A percentile compares a stretch with the other conserved stretches of the same genome.
Evolutionary conservation across 2,113 vertebrate species (phyloP).

Genomic region (Chauna torquata): DNA sequence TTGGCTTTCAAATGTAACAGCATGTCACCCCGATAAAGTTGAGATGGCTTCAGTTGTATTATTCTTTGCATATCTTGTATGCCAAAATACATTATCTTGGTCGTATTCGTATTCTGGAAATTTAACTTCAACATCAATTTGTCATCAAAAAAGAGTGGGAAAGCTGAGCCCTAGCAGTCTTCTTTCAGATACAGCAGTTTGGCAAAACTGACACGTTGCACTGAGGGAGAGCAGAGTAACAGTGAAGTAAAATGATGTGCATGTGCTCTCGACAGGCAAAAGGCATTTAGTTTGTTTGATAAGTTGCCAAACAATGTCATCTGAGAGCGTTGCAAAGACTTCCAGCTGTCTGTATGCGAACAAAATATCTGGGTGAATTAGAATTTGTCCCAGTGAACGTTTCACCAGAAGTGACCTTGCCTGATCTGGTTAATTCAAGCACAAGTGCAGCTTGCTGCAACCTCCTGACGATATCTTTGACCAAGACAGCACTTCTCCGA

Average conservation of each 20-base stretch:
- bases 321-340: conserved; percentile 6
- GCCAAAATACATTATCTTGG: background rate
- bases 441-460: background rate
- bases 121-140: background rate
- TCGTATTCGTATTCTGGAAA: background rate
- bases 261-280: background rate
- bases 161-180: background rate
- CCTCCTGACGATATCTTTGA: background rate
- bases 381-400: background rate
- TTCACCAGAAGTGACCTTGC: conserved; percentile 25
- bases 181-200: background rate
- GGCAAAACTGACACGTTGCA: background rate
- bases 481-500: background rate
- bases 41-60: background rate
- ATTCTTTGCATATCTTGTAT: background rate
- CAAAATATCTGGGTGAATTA: background rate
- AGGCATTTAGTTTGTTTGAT: conserved; percentile 31
- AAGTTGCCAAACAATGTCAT: conserved; percentile 29
- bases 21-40: background rate
- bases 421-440: background rate
- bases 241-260: background rate
- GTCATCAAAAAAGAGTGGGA: background rate
- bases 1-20: background rate
- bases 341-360: conserved; percentile 31
- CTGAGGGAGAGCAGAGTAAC: background rate